phyloP scores from a whole-genome alignment of 2,113 vertebrate genomes.

The Pteronura brasiliensis region DNA sequence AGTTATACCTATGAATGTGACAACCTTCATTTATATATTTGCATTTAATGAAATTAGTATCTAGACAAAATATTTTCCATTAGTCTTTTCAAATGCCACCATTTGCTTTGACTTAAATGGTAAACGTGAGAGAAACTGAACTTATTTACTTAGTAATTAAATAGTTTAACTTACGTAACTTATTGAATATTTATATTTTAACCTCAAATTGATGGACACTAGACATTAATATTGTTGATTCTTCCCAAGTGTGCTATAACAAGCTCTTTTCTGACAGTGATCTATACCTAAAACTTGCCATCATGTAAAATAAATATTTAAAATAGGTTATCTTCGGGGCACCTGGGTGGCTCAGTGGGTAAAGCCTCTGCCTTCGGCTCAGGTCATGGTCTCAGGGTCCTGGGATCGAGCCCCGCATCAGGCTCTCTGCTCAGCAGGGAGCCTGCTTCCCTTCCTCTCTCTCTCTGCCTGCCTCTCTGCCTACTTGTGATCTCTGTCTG shows the following conservation, averaged over 20 bases:
- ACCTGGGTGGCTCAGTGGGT: too few species aligned
- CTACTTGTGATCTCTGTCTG: too few species aligned
- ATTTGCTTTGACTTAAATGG: neutral
- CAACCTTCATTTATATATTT: neutral
- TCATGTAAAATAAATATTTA: neutral
- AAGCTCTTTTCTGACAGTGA: neutral
- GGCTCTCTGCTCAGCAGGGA: too few species aligned
- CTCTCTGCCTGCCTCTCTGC: too few species aligned
- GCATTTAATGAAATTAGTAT: neutral
- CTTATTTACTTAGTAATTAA: neutral
- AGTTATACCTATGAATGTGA: neutral
- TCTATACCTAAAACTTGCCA: neutral
- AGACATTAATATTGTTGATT: neutral
- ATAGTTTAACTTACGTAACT: neutral
- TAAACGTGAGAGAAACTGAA: neutral
- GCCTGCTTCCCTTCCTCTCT: too few species aligned
- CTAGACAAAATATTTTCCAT: neutral
- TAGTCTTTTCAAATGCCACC: neutral
- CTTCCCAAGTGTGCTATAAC: neutral
- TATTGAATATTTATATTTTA: neutral
- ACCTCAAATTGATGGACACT: neutral
- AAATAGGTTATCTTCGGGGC: neutral
- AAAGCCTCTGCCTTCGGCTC: too few species aligned
- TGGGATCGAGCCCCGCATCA: too few species aligned
- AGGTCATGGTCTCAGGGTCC: too few species aligned